Evolutionary conservation across 2,113 vertebrate genomes (phyloP).

Genomic region (Xiphorhynchus elegans): DNA sequence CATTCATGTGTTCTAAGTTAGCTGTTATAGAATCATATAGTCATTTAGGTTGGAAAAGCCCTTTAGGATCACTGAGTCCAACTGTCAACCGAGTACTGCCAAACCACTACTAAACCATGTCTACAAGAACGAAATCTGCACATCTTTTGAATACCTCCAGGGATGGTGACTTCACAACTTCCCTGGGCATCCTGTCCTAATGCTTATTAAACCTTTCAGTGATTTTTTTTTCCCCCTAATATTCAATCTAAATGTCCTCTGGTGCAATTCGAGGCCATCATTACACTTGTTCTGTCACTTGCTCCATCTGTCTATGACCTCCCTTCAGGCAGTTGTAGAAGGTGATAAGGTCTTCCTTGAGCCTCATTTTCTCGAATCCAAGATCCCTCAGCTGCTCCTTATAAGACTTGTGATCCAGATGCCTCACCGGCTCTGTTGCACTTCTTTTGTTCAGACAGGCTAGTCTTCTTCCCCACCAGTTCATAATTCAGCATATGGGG

Average conservation of each 20-base stretch:
- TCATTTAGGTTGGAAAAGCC: not conserved
- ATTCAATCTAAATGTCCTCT: not conserved
- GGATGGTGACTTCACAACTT: not conserved
- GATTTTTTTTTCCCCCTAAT: not conserved
- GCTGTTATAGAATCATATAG: not conserved
- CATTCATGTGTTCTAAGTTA: not conserved
- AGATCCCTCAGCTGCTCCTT: fast-evolving
- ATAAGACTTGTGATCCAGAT: not conserved
- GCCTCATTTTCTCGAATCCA: not conserved
- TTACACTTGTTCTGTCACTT: not conserved
- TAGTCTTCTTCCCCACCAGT: not conserved
- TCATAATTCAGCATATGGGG: not conserved
- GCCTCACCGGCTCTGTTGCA: not conserved
- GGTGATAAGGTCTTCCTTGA: not conserved
- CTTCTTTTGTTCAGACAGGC: not conserved
- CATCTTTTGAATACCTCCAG: not conserved
- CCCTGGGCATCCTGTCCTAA: not conserved
- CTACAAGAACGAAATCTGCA: not conserved
- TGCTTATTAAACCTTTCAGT: not conserved
- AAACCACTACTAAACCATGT: not conserved
- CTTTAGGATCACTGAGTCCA: not conserved
- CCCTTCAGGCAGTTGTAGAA: not conserved
- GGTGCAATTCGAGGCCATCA: not conserved
- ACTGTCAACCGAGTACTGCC: not conserved
- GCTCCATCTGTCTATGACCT: too few relatives aligned